Conservation (phyloP, 2,888 invertebrate genomes). For the Crocallis elinguaria region DNA sequence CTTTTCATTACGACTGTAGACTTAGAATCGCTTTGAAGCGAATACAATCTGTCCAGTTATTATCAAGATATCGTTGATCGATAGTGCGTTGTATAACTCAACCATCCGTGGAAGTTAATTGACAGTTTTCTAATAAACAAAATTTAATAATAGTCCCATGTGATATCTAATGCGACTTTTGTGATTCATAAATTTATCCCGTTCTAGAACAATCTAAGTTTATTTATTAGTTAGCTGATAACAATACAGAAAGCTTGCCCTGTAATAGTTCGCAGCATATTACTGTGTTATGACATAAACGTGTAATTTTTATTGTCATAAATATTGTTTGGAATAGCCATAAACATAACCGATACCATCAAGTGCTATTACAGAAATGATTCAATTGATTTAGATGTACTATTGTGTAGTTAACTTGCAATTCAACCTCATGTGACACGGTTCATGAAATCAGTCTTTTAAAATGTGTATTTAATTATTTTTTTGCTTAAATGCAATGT, state of each 20-base stretch:
- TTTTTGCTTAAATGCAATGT: too few species aligned
- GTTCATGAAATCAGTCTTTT: slow-evolving; percentile 7
- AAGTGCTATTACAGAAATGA: slow-evolving; percentile 28
- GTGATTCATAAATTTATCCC: slow-evolving; percentile 12
- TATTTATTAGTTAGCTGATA: slow-evolving; percentile 16
- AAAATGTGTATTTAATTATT: too few species aligned
- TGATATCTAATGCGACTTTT: slow-evolving; percentile 14
- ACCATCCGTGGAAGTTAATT: slow-evolving; percentile 18
- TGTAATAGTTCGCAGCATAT: not conserved
- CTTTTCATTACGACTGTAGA: too few species aligned
- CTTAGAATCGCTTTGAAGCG: too few species aligned
- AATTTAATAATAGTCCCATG: slow-evolving; percentile 20
- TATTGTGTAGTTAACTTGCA: slow-evolving; percentile 22
- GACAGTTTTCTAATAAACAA: slow-evolving; percentile 16
- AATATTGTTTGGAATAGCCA: slow-evolving; percentile 8
- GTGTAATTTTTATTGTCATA: slow-evolving; percentile 20
- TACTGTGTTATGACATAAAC: slow-evolving; percentile 11
- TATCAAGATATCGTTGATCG: not conserved
- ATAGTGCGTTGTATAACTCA: slow-evolving; percentile 6
- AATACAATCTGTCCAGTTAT: slow-evolving; percentile 11
- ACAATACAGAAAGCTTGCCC: not conserved
- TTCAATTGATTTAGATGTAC: slow-evolving; percentile 37
- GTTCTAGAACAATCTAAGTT: slow-evolving; percentile 20
- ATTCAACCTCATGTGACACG: slow-evolving; percentile 20
- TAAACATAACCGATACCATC: slow-evolving; percentile 19